phyloP scores from a whole-genome alignment of 2,797 vertebrate genomes.

The Nannoperca australis region DNA sequence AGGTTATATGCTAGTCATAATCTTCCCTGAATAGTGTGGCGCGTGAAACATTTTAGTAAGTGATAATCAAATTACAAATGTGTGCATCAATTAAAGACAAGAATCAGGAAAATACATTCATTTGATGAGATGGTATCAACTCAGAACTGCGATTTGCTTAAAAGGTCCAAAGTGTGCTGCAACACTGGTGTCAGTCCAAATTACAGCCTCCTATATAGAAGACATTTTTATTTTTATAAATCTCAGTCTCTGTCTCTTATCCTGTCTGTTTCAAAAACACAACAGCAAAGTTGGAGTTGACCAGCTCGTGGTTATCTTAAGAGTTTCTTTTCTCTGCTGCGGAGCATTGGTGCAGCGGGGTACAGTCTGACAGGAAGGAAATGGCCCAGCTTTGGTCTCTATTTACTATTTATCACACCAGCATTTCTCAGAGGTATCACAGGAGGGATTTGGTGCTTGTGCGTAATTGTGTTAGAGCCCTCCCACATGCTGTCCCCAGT shows the following conservation, averaged over 20 bases:
- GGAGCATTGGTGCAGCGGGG: constrained; percentile 44
- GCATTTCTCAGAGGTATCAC: constrained; percentile 75
- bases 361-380: constrained; percentile 72
- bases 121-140: constrained; percentile 14
- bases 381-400: constrained; percentile 74
- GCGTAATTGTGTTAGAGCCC: constrained; percentile 87
- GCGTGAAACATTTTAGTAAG: constrained; percentile 40
- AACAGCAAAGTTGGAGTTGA: constrained; percentile 9
- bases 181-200: background rate
- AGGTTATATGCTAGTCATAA: constrained; percentile 55
- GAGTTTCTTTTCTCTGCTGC: constrained; percentile 21
- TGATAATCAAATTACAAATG: constrained; percentile 32
- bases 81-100: constrained; percentile 29
- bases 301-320: background rate
- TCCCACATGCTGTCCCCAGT: constrained; percentile 84
- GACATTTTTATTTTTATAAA: no score
- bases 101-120: constrained; percentile 13
- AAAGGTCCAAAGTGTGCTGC: constrained; percentile 5
- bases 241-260: background rate
- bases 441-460: constrained; percentile 81
- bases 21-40: constrained; percentile 30
- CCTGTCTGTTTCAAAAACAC: background rate
- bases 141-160: constrained; percentile 3
- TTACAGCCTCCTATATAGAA: background rate
- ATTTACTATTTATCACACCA: constrained; percentile 76